A percentile compares a stretch with the other conserved stretches of the same genome.
Evolutionary conservation across 2,888 invertebrate species (phyloP).

Genomic region (Sabatieria punctata): DNA sequence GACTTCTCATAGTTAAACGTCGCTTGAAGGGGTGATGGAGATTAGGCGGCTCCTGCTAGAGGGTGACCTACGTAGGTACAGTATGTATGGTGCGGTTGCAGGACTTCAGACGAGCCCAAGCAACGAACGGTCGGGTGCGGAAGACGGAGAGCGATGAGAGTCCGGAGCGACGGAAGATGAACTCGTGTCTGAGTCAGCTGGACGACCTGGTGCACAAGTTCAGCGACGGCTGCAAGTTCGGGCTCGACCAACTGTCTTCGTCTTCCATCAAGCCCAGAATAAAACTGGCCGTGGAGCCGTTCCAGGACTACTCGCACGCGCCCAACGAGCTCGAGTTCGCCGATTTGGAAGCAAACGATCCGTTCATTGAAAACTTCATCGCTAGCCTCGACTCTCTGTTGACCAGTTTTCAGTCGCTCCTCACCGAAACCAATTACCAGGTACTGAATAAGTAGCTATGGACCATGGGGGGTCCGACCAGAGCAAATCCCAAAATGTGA

Average conservation of each 20-base stretch:
- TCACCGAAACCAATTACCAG: slow-evolving; percentile 23
- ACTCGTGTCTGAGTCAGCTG: slow-evolving; percentile 31
- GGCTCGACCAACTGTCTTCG: slow-evolving; percentile 41
- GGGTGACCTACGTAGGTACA: too few species aligned
- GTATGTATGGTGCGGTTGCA: too few species aligned
- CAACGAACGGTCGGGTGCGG: too few species aligned
- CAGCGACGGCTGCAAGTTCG: slow-evolving; percentile 14
- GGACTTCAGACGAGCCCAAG: too few species aligned
- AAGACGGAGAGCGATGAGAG: too few species aligned
- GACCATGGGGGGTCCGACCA: too few species aligned
- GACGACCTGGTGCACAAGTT: slow-evolving; percentile 22
- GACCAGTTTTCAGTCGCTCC: slow-evolving; percentile 17
- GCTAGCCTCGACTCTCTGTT: slow-evolving; percentile 20
- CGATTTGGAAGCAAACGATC: slow-evolving; percentile 67
- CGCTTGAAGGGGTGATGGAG: too few species aligned
- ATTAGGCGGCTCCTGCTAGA: too few species aligned
- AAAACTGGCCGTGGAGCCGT: slow-evolving; percentile 64
- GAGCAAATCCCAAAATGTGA: too few species aligned
- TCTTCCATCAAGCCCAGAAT: slow-evolving; percentile 64
- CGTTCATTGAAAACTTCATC: slow-evolving; percentile 44
- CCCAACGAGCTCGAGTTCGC: slow-evolving; percentile 66
- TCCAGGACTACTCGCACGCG: slow-evolving; percentile 55
- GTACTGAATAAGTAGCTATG: slow-evolving; percentile 9
- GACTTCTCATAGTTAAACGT: too few species aligned
- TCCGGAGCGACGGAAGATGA: slow-evolving; percentile 43